A percentile compares a stretch with the other conserved stretches of the same genome.
These are phyloP conservation scores for Phyllotreta cruciferae DNA, from an alignment of 2,888 invertebrate species.

Conservation along the genomic window DNA sequence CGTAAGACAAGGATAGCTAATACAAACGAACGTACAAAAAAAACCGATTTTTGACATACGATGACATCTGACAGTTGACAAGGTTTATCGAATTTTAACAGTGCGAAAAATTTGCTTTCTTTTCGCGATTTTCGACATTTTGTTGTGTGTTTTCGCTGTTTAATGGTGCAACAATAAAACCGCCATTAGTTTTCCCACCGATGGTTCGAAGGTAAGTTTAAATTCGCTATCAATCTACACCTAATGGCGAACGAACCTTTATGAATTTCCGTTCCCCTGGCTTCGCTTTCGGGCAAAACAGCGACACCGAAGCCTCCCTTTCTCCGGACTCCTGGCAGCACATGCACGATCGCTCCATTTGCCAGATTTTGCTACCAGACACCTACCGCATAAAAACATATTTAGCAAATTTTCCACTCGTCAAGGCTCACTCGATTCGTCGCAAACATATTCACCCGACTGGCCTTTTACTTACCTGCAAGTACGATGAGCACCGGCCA, in stretches of 20 bases:
- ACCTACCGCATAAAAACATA: constrained; percentile 66
- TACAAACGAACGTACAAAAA: too few relatives aligned
- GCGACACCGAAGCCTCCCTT: constrained; percentile 85
- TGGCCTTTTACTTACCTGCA: constrained; percentile 71
- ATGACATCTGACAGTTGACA: constrained; percentile 5
- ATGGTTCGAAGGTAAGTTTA: constrained; percentile 15
- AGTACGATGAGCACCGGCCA: constrained; percentile 89
- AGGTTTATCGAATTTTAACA: constrained; percentile 9
- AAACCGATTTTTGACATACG: too few relatives aligned
- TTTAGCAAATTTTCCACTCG: not conserved
- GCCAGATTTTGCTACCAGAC: constrained; percentile 94
- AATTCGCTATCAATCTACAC: not conserved
- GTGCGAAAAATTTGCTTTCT: not conserved
- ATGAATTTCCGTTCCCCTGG: constrained; percentile 84
- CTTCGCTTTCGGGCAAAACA: constrained; percentile 89
- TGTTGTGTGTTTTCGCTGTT: not conserved
- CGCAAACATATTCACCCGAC: constrained; percentile 2
- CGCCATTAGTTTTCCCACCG: not conserved
- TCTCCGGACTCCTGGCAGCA: constrained; percentile 95
- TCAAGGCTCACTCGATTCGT: not conserved
- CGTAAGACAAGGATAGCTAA: too few relatives aligned
- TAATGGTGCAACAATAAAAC: constrained; percentile 8
- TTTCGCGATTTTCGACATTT: too few relatives aligned
- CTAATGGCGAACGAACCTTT: constrained; percentile 66
- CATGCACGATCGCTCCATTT: constrained; percentile 94